Percentiles rank a stretch among this genome's conserved stretches.
These are phyloP conservation scores for Drosophila kikkawai DNA, from an alignment of 1,140 invertebrate genomes.

Conservation along the genomic window DNA sequence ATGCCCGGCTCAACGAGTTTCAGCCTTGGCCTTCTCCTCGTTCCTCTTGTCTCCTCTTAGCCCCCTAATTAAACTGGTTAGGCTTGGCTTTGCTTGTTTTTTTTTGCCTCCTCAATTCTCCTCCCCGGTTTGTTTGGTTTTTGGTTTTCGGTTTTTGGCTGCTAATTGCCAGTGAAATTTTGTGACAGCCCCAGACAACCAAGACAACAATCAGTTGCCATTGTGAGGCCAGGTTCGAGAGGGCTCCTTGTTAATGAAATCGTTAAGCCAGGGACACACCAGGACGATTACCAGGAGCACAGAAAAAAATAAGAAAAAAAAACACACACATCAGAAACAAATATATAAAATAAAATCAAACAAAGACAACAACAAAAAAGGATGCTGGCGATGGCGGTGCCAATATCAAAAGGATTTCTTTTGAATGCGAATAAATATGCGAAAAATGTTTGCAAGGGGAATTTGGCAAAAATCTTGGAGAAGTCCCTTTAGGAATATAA, in stretches of 20 bases:
- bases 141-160: slow-evolving; percentile 26
- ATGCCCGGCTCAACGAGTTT: slow-evolving; percentile 41
- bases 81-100: slow-evolving; percentile 5
- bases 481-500: background rate
- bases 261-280: slow-evolving; percentile 32
- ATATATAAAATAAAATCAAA: background rate
- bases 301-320: background rate
- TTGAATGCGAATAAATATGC: slow-evolving; percentile 43
- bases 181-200: slow-evolving; percentile 27
- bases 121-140: slow-evolving; percentile 8
- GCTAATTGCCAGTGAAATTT: slow-evolving; percentile 61
- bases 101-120: background rate
- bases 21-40: slow-evolving; percentile 18
- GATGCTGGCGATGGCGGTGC: slow-evolving; percentile 24
- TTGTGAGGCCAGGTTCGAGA: slow-evolving; percentile 24
- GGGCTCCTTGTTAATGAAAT: slow-evolving; percentile 43
- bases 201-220: slow-evolving; percentile 45
- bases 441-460: slow-evolving; percentile 34
- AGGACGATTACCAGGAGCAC: slow-evolving; percentile 19
- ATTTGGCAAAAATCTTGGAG: slow-evolving; percentile 18
- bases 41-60: slow-evolving; percentile 3
- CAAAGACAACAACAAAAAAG: background rate
- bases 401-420: slow-evolving; percentile 49
- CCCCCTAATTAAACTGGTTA: slow-evolving; percentile 61
- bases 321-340: background rate